These are phyloP conservation scores for Manis javanica DNA, from an alignment of 2,797 vertebrate species.

Conservation along the genomic window DNA sequence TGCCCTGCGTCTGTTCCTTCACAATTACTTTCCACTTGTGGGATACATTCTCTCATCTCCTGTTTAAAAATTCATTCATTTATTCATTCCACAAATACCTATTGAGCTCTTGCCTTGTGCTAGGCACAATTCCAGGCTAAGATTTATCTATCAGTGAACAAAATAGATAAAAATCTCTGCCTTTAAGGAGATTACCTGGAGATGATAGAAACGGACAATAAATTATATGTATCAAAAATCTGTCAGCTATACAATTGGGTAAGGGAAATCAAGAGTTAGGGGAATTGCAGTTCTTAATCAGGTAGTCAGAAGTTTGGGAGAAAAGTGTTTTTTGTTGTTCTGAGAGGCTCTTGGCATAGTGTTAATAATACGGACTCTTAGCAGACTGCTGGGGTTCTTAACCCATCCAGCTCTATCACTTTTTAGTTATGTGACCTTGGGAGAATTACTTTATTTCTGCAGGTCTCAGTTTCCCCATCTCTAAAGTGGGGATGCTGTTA, in stretches of 20 bases:
- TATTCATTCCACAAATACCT: constrained; percentile 17
- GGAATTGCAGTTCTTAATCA: background rate
- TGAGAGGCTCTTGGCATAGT: background rate
- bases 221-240: background rate
- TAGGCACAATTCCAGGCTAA: background rate
- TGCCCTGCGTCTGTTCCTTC: background rate
- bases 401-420: background rate
- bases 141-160: background rate
- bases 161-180: background rate
- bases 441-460: background rate
- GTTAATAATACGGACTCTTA: background rate
- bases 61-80: background rate
- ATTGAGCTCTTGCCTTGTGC: background rate
- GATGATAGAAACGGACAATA: background rate
- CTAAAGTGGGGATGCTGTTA: background rate
- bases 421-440: background rate
- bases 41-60: background rate
- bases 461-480: background rate
- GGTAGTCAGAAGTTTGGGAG: background rate
- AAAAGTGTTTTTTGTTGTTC: background rate
- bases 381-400: background rate
- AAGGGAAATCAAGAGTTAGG: background rate
- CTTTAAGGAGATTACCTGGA: background rate
- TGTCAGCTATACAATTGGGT: background rate
- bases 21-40: background rate